Evolutionary conservation across 2,888 invertebrate genomes (phyloP).

Genomic region (Formica aserva): DNA sequence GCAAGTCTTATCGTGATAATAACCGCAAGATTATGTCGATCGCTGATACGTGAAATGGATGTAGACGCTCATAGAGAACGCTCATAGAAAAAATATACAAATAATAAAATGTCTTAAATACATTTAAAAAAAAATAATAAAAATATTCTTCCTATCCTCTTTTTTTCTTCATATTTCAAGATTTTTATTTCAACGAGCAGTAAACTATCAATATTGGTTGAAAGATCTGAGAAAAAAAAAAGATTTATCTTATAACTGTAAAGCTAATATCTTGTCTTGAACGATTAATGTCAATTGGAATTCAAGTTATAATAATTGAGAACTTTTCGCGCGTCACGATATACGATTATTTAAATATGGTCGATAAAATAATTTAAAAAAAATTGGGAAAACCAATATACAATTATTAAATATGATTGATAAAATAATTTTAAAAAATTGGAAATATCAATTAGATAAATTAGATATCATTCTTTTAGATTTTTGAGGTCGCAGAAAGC

Average conservation of each 20-base stretch:
- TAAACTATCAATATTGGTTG: not conserved
- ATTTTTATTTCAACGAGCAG: not conserved
- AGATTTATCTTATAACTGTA: not conserved
- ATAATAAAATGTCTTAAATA: not conserved
- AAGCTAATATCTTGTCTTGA: not conserved
- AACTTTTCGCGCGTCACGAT: not conserved
- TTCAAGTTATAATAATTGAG: not conserved
- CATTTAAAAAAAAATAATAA: not conserved
- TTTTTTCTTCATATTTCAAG: not conserved
- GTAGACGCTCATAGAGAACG: not conserved
- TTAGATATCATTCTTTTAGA: conserved; percentile 85
- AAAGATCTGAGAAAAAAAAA: not conserved
- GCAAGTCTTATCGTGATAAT: conserved; percentile 68
- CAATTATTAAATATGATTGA: not conserved
- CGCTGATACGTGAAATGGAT: conserved; percentile 60
- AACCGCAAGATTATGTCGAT: conserved; percentile 72
- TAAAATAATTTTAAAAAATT: not conserved
- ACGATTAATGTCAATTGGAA: not conserved
- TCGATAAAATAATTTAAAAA: not conserved
- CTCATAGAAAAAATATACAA: too few relatives aligned
- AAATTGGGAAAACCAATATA: not conserved
- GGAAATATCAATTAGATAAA: not conserved
- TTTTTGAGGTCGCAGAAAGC: conserved; percentile 92
- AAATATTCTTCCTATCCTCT: not conserved
- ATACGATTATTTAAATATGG: not conserved